These are phyloP conservation scores for Euthynnus affinis DNA, from an alignment of 2,797 vertebrate genomes.

Conservation along the genomic window DNA sequence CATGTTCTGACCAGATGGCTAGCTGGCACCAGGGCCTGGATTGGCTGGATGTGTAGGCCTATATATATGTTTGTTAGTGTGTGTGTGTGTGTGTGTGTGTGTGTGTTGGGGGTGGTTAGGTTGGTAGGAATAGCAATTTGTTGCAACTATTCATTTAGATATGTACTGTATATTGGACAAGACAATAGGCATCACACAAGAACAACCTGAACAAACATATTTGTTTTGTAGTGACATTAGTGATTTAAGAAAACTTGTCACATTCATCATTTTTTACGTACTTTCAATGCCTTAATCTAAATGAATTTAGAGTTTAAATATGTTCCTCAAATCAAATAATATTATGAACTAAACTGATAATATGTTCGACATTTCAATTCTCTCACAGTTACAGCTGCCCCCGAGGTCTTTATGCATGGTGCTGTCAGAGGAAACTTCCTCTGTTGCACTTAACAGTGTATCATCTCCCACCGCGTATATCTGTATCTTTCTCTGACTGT, in stretches of 20 bases:
- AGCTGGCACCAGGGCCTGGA: conserved; percentile 74
- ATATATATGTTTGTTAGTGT: conserved; percentile 52
- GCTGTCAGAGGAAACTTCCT: neutral
- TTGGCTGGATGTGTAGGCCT: conserved; percentile 63
- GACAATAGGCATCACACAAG: neutral
- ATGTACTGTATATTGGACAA: conserved; percentile 21
- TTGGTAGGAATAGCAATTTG: conserved; percentile 59
- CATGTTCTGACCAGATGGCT: conserved; percentile 89
- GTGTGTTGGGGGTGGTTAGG: conserved; percentile 42
- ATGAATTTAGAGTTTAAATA: neutral
- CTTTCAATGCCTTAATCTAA: neutral
- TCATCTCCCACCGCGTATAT: neutral
- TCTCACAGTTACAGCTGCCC: neutral
- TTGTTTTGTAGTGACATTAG: neutral
- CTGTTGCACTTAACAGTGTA: neutral
- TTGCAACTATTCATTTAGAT: conserved; percentile 50
- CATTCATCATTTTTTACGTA: neutral
- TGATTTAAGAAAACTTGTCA: neutral
- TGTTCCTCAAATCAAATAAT: neutral
- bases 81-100: conserved; percentile 20
- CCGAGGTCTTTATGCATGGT: neutral
- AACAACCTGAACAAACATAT: neutral
- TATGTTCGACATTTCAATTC: neutral
- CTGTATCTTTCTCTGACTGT: neutral
- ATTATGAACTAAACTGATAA: no score